Percentiles rank a stretch among this genome's conserved stretches.
Evolutionary conservation across 2,113 vertebrate species (phyloP).

Genomic region (Piprites chloris): DNA sequence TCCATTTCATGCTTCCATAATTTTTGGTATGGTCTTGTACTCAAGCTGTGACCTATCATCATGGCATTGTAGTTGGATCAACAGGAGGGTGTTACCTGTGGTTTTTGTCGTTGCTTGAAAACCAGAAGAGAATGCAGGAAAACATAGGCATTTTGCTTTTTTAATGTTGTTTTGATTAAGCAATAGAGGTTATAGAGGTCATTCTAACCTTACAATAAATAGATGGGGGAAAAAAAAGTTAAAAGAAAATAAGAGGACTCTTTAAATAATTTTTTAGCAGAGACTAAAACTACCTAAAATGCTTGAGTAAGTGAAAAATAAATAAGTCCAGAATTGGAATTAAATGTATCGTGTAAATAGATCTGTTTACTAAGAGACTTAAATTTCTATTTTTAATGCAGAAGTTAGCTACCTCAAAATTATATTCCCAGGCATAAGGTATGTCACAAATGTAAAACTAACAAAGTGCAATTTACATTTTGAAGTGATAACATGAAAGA

Average conservation of each 20-base stretch:
- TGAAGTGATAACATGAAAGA: background rate
- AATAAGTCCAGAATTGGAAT: background rate
- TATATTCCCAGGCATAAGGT: background rate
- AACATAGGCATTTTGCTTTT: background rate
- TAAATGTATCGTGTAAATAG: background rate
- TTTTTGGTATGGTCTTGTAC: background rate
- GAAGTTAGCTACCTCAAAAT: background rate
- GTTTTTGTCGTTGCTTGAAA: background rate
- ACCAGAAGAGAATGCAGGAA: background rate
- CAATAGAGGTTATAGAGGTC: background rate
- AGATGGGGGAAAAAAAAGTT: background rate
- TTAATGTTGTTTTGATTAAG: background rate
- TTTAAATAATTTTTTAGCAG: background rate
- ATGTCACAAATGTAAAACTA: background rate
- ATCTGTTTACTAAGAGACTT: background rate
- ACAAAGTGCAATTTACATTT: background rate
- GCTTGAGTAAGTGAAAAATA: background rate
- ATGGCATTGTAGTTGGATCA: fast-evolving
- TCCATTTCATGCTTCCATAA: background rate
- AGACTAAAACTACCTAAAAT: background rate
- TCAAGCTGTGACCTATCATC: background rate
- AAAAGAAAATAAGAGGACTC: background rate
- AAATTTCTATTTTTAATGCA: background rate
- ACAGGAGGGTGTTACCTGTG: background rate
- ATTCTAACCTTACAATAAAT: background rate